These are phyloP conservation scores for Gryon sp. DNA, from an alignment of 1,140 invertebrate genomes.

Conservation along the genomic window DNA sequence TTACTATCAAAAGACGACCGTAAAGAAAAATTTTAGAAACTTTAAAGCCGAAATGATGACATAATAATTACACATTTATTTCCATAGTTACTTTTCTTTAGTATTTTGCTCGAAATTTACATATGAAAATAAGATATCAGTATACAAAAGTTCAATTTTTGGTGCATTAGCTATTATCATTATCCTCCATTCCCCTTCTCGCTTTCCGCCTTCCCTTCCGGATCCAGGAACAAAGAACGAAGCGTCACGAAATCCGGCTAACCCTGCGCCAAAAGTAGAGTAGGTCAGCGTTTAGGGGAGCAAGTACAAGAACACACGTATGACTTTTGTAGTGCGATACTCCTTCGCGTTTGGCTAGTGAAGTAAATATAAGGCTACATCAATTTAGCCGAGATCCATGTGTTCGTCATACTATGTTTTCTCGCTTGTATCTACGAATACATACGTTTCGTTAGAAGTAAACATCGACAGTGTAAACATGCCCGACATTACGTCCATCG, in stretches of 20 bases:
- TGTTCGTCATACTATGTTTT: conserved; percentile 17
- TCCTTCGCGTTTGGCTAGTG: conserved; percentile 36
- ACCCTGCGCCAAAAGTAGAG: conserved; percentile 6
- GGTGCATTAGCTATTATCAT: background rate
- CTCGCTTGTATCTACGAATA: conserved; percentile 10
- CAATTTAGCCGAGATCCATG: conserved; percentile 28
- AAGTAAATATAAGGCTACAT: conserved; percentile 42
- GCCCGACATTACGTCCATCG: conserved; percentile 17
- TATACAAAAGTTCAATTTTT: background rate
- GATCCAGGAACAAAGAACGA: background rate
- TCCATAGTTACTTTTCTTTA: too few species aligned
- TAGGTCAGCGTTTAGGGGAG: conserved; percentile 39
- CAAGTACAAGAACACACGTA: conserved; percentile 21
- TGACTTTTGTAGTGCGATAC: conserved; percentile 40
- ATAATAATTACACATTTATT: too few species aligned
- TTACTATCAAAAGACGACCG: too few species aligned
- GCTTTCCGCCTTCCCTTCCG: too few species aligned
- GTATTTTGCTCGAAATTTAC: too few species aligned
- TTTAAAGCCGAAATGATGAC: too few species aligned
- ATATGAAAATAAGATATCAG: too few species aligned
- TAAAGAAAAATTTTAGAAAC: too few species aligned
- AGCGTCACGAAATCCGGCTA: conserved; percentile 1
- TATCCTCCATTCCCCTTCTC: too few species aligned
- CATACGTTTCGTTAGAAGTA: conserved; percentile 9
- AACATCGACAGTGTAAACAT: conserved; percentile 14